Conservation (phyloP, 2,797 vertebrate genomes). For the Eulemur mongoz region DNA sequence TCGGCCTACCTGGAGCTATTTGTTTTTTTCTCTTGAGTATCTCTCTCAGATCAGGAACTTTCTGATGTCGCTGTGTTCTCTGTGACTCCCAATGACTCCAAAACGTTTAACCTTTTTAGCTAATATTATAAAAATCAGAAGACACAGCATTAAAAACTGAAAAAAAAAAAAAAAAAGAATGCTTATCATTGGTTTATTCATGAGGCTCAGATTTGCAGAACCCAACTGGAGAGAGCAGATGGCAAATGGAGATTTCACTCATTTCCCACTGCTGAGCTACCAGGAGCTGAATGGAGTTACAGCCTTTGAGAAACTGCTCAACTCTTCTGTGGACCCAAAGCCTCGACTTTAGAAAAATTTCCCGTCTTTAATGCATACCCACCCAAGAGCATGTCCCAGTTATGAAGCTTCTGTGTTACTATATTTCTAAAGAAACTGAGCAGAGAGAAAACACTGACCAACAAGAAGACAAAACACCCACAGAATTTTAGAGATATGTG, state of each 20-base stretch:
- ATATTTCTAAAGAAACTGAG: neutral
- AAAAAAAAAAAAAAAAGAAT: neutral
- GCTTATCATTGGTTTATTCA: neutral
- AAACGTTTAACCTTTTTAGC: neutral
- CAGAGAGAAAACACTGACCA: neutral
- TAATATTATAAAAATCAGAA: neutral
- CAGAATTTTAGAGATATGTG: neutral
- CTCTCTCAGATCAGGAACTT: neutral
- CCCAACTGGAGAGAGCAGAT: neutral
- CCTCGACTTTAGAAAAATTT: neutral
- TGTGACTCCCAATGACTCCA: neutral
- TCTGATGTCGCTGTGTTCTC: neutral
- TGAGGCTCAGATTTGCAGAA: neutral
- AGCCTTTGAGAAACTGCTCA: neutral
- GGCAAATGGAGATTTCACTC: neutral
- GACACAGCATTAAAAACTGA: neutral
- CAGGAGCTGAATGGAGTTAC: neutral
- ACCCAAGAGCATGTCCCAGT: neutral
- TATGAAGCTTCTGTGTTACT: neutral
- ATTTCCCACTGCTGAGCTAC: neutral
- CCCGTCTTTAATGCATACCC: fast-evolving
- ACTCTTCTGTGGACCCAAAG: neutral
- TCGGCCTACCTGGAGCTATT: too few relatives aligned
- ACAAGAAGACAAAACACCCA: neutral
- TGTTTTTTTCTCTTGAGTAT: neutral